phyloP scores from a whole-genome alignment of 2,888 invertebrate species.

The Catocala fraxini region DNA sequence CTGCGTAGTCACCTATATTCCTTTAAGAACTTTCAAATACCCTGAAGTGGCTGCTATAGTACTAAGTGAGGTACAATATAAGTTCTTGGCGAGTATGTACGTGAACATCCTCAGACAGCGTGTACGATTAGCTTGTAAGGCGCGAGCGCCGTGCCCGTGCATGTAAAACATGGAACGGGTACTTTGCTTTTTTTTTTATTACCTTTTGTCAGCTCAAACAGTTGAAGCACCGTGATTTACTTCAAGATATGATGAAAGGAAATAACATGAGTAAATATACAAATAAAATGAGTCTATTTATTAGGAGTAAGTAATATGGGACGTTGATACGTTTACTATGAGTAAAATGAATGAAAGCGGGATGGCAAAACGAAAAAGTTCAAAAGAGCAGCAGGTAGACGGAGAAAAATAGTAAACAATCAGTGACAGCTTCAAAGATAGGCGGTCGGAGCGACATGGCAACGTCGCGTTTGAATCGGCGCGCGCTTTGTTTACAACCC shows the following conservation, averaged over 20 bases:
- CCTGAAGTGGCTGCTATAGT: no score
- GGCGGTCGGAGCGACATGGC: slow-evolving; percentile 64
- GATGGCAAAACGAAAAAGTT: neutral
- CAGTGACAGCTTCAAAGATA: slow-evolving; percentile 59
- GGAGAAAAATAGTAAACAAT: slow-evolving; percentile 58
- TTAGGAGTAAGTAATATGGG: neutral
- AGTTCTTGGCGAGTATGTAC: no score
- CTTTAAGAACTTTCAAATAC: no score
- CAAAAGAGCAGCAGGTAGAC: slow-evolving; percentile 19
- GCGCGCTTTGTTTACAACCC: slow-evolving; percentile 79
- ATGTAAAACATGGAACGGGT: slow-evolving; percentile 37
- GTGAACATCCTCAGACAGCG: no score
- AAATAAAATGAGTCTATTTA: neutral
- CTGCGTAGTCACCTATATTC: slow-evolving; percentile 40
- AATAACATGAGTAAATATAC: neutral
- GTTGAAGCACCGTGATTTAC: slow-evolving; percentile 16
- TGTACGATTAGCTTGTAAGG: slow-evolving; percentile 26
- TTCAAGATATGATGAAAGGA: neutral
- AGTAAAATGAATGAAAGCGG: neutral
- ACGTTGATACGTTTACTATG: neutral
- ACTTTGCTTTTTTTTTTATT: slow-evolving; percentile 32
- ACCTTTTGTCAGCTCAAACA: slow-evolving; percentile 25
- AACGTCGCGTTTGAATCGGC: slow-evolving; percentile 71
- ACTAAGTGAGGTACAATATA: no score
- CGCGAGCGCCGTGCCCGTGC: slow-evolving; percentile 45